Evolutionary conservation across 1,140 invertebrate species (phyloP).

Genomic region (Meloidogyne exigua): DNA sequence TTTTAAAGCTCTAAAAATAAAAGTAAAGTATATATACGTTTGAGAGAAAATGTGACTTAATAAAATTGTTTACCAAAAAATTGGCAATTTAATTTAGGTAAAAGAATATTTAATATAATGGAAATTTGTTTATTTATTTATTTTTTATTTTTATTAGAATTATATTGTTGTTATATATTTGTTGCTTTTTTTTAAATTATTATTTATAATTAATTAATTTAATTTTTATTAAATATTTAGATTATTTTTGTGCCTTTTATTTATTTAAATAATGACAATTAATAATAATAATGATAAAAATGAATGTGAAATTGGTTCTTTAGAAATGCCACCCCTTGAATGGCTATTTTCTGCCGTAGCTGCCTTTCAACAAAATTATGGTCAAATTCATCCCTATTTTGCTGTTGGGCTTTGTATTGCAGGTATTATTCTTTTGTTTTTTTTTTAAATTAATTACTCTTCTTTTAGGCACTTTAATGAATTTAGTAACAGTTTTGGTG

Average conservation of each 20-base stretch:
- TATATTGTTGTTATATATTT: neutral
- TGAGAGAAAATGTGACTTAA: neutral
- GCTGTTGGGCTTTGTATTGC: slow-evolving; percentile 78
- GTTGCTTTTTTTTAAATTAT: too few species aligned
- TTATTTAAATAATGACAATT: neutral
- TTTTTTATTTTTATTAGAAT: neutral
- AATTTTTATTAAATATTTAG: neutral
- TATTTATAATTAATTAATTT: too few species aligned
- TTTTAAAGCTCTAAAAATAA: neutral
- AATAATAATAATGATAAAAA: neutral
- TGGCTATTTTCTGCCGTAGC: slow-evolving; percentile 49
- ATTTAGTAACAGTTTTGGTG: slow-evolving; percentile 82
- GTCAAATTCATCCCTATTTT: slow-evolving; percentile 72
- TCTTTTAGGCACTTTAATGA: slow-evolving; percentile 71
- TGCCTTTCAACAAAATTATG: slow-evolving; percentile 60
- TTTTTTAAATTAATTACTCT: neutral
- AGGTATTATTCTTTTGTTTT: slow-evolving; percentile 68
- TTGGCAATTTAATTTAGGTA: neutral
- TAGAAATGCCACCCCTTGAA: slow-evolving; percentile 49
- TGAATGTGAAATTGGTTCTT: slow-evolving; percentile 55
- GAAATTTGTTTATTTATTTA: neutral
- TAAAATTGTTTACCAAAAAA: neutral
- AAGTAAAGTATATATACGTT: neutral
- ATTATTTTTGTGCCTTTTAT: neutral
- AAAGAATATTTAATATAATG: neutral